phyloP scores from a whole-genome alignment of 2,888 invertebrate genomes.

The Fissipunctia ypsillon region DNA sequence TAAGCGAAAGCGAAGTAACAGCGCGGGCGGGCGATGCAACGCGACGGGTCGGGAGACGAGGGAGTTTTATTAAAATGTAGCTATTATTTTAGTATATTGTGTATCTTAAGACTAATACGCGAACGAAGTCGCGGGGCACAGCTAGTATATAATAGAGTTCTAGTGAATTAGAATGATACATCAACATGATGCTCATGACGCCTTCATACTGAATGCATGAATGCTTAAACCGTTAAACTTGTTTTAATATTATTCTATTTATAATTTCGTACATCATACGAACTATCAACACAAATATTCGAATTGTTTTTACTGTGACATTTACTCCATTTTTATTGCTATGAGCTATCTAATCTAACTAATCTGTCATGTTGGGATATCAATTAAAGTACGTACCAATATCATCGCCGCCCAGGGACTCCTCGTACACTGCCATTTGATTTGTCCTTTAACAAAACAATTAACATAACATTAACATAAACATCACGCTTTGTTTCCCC shows the following conservation, averaged over 20 bases:
- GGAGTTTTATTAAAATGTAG: no score
- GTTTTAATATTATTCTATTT: not conserved
- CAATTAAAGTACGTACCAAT: conserved; percentile 75
- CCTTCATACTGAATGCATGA: not conserved
- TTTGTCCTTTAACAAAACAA: conserved; percentile 81
- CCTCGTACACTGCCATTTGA: conserved; percentile 83
- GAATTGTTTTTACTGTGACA: not conserved
- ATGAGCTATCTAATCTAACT: conserved; percentile 7
- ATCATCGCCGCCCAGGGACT: conserved; percentile 72
- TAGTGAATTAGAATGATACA: not conserved
- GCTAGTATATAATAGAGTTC: not conserved
- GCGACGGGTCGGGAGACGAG: no score
- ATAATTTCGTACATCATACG: not conserved
- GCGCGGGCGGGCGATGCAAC: no score
- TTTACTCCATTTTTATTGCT: not conserved
- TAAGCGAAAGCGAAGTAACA: no score
- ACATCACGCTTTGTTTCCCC: no score
- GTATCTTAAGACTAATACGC: no score
- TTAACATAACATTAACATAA: no score
- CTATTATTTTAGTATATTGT: no score
- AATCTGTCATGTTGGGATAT: not conserved
- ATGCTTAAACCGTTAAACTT: not conserved
- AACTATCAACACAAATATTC: not conserved
- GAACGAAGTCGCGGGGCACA: no score
- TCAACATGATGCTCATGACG: not conserved